Evolutionary conservation across 1,140 invertebrate species (phyloP).

Genomic region (Aphelenchoides besseyi): DNA sequence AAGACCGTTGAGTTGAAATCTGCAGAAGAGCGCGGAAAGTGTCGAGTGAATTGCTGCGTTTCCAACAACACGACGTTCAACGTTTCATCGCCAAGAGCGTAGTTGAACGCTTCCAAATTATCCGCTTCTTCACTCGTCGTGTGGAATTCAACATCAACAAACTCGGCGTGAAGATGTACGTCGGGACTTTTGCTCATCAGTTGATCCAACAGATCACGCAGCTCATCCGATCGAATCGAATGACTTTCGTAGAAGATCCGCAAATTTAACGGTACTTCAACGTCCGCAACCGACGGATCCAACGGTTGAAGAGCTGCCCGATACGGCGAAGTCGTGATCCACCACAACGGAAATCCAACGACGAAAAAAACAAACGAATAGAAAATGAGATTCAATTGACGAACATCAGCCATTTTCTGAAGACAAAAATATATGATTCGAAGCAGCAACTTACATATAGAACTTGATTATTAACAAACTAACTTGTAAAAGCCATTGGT

Average conservation of each 20-base stretch:
- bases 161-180: not conserved
- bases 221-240: not conserved
- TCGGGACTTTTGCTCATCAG: not conserved
- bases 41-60: not conserved
- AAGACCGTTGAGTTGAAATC: not conserved
- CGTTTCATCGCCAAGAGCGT: not conserved
- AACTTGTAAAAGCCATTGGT: too few species aligned
- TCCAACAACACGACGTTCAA: slow-evolving; percentile 2
- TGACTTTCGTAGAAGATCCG: not conserved
- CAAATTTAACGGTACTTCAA: slow-evolving; percentile 14
- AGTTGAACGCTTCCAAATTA: not conserved
- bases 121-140: not conserved
- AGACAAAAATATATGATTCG: too few species aligned
- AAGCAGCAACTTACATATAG: too few species aligned
- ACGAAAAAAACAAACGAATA: slow-evolving; percentile 30
- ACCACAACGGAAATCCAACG: slow-evolving; percentile 46
- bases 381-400: slow-evolving; percentile 19
- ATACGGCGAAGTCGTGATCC: slow-evolving; percentile 47
- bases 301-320: slow-evolving; percentile 27
- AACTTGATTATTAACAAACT: too few species aligned
- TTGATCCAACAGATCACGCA: not conserved
- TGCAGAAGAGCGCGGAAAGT: not conserved
- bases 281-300: slow-evolving; percentile 9
- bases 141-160: not conserved
- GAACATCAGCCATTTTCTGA: not conserved